Base-by-base conservation (phyloP, 1,140 invertebrate genomes). In the Procambarus clarkii region DNA sequence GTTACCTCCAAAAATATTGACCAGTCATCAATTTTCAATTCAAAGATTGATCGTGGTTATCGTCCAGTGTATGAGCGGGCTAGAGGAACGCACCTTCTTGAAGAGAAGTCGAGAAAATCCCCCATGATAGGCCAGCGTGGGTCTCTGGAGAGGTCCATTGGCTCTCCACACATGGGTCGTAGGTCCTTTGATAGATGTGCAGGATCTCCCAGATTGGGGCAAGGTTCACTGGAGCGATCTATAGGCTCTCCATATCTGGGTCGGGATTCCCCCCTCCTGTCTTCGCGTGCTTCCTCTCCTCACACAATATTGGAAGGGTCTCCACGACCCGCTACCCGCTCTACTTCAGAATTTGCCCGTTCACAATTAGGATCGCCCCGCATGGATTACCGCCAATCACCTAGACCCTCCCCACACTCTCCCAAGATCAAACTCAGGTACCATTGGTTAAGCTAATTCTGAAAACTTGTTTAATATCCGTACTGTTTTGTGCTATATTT, bases 381-480 rank as follows among this genome's bases (percentile, higher is more conserved):
- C 34, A 87, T 88, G 48, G 91, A 92, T 60, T 88, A 87, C 45
- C 82, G 87, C 60, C 83, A 93, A 21, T 93, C 92, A 60, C 92
- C 92, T 44, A 58, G 92, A 58, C 87, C 92, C 34, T 86, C 92
- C 7, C 92, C 92, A 21, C 92, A 93, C 76, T 93, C 92, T 71
- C 92, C 92, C 7, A 93, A 93, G 79, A 93, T 93, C 34, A 93
- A 93, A 74, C 85, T 93, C 69, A 93, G 92, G 92, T 93, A 89
- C 45, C 58, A 60, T 69, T 60, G 21, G 7, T 24, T 64, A n/a
- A 18, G 0, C 18, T 84, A 18, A 4, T n/a, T 69, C 21, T 15
- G 54, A 54, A 13, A 46, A 85, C 9, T 60, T 60, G 58, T 77
- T n/a, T 79, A 79, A 48, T 3, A 48, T 79, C 34, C 34, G 34